Evolutionary conservation across 2,113 vertebrate genomes (phyloP).

Genomic region (Tragelaphus imberbis): DNA sequence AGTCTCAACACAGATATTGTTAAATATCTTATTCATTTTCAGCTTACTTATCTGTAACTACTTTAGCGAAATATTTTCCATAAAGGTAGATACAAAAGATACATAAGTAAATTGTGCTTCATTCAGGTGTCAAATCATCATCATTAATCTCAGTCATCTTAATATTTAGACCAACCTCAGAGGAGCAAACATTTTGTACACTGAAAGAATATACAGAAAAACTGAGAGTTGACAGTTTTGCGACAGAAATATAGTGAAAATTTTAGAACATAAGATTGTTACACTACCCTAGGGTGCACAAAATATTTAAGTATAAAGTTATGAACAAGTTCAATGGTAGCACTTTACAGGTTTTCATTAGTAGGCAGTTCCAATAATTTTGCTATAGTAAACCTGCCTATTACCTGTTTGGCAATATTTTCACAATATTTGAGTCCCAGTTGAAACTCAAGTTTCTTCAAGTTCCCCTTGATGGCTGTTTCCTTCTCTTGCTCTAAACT

Average conservation of each 20-base stretch:
- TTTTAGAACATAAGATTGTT: neutral
- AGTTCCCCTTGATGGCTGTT: slow-evolving; percentile 74
- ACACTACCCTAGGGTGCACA: neutral
- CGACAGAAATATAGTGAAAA: neutral
- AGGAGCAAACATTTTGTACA: neutral
- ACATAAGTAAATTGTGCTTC: neutral
- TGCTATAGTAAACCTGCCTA: neutral
- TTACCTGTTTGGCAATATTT: slow-evolving; percentile 87
- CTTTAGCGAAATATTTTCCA: neutral
- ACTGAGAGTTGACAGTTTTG: neutral
- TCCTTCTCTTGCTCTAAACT: slow-evolving; percentile 78
- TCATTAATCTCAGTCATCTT: neutral
- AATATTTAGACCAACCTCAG: neutral
- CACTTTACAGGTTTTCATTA: neutral
- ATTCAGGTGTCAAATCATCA: neutral
- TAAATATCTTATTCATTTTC: neutral
- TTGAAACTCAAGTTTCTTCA: slow-evolving; percentile 79
- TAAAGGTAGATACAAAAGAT: neutral
- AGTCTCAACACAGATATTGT: neutral
- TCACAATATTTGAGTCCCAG: slow-evolving; percentile 82
- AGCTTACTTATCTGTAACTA: neutral
- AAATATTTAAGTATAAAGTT: neutral
- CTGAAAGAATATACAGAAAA: neutral
- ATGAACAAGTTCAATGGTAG: neutral
- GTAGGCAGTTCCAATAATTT: neutral